Conservation (phyloP, 2,113 vertebrate species). For the Macquaria ambigua region DNA sequence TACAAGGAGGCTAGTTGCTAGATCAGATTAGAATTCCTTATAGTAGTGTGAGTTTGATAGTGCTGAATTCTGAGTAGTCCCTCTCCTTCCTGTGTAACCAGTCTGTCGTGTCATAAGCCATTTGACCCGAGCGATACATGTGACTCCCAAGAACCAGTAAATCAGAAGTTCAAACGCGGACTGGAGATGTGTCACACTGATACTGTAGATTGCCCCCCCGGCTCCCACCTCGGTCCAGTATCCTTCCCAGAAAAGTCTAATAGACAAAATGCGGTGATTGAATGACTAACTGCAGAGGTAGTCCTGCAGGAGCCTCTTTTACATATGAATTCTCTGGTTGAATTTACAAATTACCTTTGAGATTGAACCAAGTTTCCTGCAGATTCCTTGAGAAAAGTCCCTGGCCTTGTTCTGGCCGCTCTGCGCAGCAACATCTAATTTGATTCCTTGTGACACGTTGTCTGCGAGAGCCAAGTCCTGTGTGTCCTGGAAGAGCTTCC, state of each 20-base stretch:
- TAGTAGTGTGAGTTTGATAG: slow-evolving; percentile 3
- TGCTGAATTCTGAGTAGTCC: slow-evolving; percentile 13
- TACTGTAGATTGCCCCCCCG: slow-evolving; percentile 15
- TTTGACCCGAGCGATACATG: slow-evolving; percentile 33
- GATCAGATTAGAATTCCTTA: not conserved
- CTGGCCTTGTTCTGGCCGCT: slow-evolving; percentile 39
- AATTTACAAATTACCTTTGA: slow-evolving; percentile 40
- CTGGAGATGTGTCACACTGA: slow-evolving; percentile 42
- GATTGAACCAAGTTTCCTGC: slow-evolving; percentile 46
- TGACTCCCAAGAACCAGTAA: slow-evolving; percentile 57
- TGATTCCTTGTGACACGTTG: slow-evolving; percentile 62
- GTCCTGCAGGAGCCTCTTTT: slow-evolving; percentile 9
- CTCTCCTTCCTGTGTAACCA: slow-evolving; percentile 20
- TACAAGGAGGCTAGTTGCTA: not conserved
- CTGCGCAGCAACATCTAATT: slow-evolving; percentile 58
- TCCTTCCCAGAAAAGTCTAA: slow-evolving; percentile 40
- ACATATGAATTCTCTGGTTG: slow-evolving; percentile 17
- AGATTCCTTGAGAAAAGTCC: slow-evolving; percentile 55
- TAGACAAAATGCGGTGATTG: slow-evolving; percentile 36
- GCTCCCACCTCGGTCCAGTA: not conserved
- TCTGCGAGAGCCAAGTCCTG: slow-evolving; percentile 51
- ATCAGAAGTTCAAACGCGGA: slow-evolving; percentile 57
- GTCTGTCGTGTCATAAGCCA: slow-evolving; percentile 27
- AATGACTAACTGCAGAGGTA: slow-evolving; percentile 20
- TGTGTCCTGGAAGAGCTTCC: slow-evolving; percentile 55